Evolutionary conservation across 2,888 invertebrate species (phyloP).

Genomic region (Apamea sordens): DNA sequence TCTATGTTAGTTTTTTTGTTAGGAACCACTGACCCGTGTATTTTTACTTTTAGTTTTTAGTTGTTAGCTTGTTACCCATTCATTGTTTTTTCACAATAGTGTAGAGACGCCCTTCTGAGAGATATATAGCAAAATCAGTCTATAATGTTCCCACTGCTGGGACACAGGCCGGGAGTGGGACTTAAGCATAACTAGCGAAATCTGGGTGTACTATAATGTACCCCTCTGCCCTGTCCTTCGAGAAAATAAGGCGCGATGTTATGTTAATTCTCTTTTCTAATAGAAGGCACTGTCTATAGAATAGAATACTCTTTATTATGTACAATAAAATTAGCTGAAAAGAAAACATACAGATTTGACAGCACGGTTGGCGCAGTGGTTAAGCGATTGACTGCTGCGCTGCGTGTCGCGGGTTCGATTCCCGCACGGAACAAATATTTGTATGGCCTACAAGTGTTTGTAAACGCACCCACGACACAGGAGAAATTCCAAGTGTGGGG

Average conservation of each 20-base stretch:
- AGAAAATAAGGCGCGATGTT: too few species aligned
- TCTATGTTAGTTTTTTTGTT: conserved; percentile 50
- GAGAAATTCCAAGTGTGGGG: too few species aligned
- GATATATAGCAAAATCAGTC: neutral
- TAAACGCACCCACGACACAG: too few species aligned
- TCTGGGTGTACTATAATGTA: neutral
- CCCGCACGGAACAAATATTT: too few species aligned
- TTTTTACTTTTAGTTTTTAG: conserved; percentile 38
- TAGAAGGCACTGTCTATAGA: too few species aligned
- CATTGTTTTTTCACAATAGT: conserved; percentile 60
- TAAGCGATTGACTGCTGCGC: too few species aligned
- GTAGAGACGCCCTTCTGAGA: conserved; percentile 47
- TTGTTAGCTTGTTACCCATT: conserved; percentile 38
- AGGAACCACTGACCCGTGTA: conserved; percentile 53
- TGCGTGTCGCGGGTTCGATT: too few species aligned
- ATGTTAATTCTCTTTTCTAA: too few species aligned
- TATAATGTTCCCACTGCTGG: neutral
- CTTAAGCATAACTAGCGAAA: neutral
- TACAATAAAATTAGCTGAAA: neutral
- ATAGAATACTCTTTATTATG: too few species aligned
- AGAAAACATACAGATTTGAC: too few species aligned
- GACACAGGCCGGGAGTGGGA: neutral
- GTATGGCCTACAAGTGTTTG: too few species aligned
- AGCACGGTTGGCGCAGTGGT: too few species aligned
- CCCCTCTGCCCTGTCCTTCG: neutral